Percentiles rank a stretch among this genome's conserved stretches.
These are phyloP conservation scores for Drosophila baimaii DNA, from an alignment of 1,140 invertebrate species.

Conservation along the genomic window DNA sequence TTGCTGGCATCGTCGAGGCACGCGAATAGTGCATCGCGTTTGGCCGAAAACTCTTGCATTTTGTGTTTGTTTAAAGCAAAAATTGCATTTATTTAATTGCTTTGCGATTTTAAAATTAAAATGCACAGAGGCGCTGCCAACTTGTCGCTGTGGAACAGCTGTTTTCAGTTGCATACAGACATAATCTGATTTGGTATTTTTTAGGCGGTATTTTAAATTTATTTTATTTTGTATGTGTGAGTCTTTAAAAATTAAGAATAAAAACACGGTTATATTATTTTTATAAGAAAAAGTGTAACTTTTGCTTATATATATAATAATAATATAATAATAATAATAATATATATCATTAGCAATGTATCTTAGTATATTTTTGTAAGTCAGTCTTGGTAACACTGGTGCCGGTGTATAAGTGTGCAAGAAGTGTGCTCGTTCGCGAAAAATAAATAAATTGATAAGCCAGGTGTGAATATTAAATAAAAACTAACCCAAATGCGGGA, in stretches of 20 bases:
- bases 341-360: background rate
- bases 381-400: slow-evolving; percentile 9
- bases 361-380: background rate
- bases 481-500: slow-evolving; percentile 14
- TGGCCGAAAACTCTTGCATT: slow-evolving; percentile 85
- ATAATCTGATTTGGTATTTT: background rate
- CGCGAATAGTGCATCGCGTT: slow-evolving; percentile 86
- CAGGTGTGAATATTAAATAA: slow-evolving; percentile 46
- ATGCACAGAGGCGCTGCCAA: slow-evolving; percentile 27
- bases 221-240: no score
- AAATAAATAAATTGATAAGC: slow-evolving; percentile 30
- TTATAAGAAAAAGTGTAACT: background rate
- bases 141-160: slow-evolving; percentile 36
- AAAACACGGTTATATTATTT: background rate
- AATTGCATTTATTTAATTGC: slow-evolving; percentile 7
- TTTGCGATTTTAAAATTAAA: slow-evolving; percentile 10
- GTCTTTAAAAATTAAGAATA: no score
- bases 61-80: slow-evolving; percentile 7
- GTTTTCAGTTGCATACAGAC: slow-evolving; percentile 10
- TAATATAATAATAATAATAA: background rate
- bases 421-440: slow-evolving; percentile 41
- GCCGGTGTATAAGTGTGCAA: slow-evolving; percentile 41
- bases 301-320: background rate
- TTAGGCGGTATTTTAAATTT: no score
- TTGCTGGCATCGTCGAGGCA: slow-evolving; percentile 86